Evolutionary conservation across 2,888 invertebrate genomes (phyloP).

Genomic region (Blastobasis adustella): DNA sequence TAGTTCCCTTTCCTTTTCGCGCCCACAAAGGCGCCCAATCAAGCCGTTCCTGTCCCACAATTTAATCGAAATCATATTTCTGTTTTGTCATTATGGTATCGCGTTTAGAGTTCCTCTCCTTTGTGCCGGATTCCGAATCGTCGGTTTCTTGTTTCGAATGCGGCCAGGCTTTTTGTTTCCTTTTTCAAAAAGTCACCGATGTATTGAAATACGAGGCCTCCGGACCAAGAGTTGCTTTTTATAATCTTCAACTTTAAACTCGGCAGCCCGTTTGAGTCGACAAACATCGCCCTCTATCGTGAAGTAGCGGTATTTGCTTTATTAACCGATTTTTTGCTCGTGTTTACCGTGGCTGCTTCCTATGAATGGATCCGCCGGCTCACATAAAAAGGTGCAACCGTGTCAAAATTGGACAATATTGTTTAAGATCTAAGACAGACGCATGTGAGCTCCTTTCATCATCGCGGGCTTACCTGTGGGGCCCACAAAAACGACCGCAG

Average conservation of each 20-base stretch:
- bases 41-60: conserved; percentile 46
- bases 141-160: conserved; percentile 69
- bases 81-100: conserved; percentile 75
- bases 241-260: conserved; percentile 4
- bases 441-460: conserved; percentile 67
- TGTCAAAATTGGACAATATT: conserved; percentile 67
- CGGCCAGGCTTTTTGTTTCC: conserved; percentile 47
- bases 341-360: conserved; percentile 38
- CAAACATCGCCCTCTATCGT: conserved; percentile 51
- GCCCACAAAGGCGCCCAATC: conserved; percentile 35
- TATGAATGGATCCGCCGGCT: conserved; percentile 56
- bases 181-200: conserved; percentile 44
- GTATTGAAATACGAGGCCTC: conserved; percentile 15
- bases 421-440: conserved; percentile 69
- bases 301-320: conserved; percentile 39
- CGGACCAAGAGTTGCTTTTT: conserved; percentile 15
- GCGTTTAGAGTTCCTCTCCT: conserved; percentile 69
- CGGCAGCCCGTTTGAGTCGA: background rate
- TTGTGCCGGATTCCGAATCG: conserved; percentile 63
- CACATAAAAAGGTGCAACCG: conserved; percentile 64
- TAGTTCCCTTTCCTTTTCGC: conserved; percentile 49
- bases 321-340: conserved; percentile 33
- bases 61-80: conserved; percentile 75
- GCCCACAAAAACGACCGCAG: conserved; percentile 71
- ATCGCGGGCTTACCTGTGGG: conserved; percentile 64